Conservation (phyloP, 2,113 vertebrate genomes). For the Galbula dea region DNA sequence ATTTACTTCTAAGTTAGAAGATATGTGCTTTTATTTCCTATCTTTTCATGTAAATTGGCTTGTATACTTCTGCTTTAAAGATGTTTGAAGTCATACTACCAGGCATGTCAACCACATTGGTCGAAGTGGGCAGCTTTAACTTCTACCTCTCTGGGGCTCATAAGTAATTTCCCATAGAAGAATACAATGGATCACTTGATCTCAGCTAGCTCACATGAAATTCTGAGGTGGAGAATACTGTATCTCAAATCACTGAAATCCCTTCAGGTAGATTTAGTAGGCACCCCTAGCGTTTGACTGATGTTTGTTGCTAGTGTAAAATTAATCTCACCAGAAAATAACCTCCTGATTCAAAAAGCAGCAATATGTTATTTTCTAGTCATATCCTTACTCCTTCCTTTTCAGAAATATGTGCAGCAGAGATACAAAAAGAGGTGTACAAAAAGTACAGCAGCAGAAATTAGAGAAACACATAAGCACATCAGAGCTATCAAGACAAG, state of each 20-base stretch:
- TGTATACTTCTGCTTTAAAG: conserved; percentile 57
- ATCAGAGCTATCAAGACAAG: not conserved
- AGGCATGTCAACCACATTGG: not conserved
- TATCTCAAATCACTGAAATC: not conserved
- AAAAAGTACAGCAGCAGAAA: not conserved
- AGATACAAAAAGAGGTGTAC: not conserved
- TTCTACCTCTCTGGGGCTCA: not conserved
- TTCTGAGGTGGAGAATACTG: not conserved
- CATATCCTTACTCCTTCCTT: not conserved
- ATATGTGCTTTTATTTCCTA: conserved; percentile 37
- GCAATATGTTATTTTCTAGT: not conserved
- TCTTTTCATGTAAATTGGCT: conserved; percentile 42
- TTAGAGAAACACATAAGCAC: not conserved
- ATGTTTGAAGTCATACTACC: conserved; percentile 11
- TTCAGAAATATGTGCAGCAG: not conserved
- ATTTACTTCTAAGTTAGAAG: not conserved
- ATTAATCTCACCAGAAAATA: not conserved
- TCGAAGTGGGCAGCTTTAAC: conserved; percentile 6
- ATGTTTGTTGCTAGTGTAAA: not conserved
- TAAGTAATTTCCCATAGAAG: conserved; percentile 19
- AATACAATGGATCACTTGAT: conserved; percentile 13
- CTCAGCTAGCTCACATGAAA: not conserved
- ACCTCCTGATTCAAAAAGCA: not conserved
- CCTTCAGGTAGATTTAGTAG: not conserved
- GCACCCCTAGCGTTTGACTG: not conserved